Evolutionary conservation across 2,797 vertebrate species (phyloP), one percentile per base, ranked within the genome.

Genomic region (Spondyliosoma cantharus): DNA sequence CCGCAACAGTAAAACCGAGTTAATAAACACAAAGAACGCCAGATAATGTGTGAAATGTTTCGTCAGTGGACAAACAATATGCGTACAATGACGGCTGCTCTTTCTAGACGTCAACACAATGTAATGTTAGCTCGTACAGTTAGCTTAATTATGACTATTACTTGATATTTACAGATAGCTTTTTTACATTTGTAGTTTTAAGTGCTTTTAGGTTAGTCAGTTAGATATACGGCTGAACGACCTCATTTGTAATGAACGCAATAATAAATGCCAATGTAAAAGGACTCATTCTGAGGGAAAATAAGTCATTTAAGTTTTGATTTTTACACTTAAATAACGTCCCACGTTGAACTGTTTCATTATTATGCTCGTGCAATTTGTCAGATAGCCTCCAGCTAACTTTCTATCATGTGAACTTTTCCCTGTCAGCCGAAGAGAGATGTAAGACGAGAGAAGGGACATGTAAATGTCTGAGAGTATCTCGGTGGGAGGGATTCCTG

Each of bases 401-500:
- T 71, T 42, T 7, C 19, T 32, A 2, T 19, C 43, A 16, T 45
- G 20, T 16, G 42, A 37, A 58, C 27, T 46, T 58, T 52, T 61
- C n/a, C 25, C 9, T 37, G 25, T 71, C 27, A 45, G 70, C 60
- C 27, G 24, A 27, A 65, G 16, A 60, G 24, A 71, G 64, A 79
- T 52, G 37, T n/a, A 29, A 48, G 63, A 52, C 32, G 25, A 20
- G 49, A 24, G 29, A 12, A 49, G 54, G 70, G 68, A 29, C n/a
- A 20, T 61, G 11, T 37, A 54, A 48, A 52, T 54, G 53, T 76
- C 81, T 58, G 74, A 58, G 22, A 82, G 75, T 69, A 59, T 78
- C 59, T 83, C 68, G 50, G 92, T 90, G 93, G 94, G 94, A 94
- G 94, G 94, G 94, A 92, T 91, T 92, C 83, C 50, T 78, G 68